These are phyloP conservation scores for Julus scanicus DNA, from an alignment of 2,888 invertebrate genomes.

Conservation along the genomic window DNA sequence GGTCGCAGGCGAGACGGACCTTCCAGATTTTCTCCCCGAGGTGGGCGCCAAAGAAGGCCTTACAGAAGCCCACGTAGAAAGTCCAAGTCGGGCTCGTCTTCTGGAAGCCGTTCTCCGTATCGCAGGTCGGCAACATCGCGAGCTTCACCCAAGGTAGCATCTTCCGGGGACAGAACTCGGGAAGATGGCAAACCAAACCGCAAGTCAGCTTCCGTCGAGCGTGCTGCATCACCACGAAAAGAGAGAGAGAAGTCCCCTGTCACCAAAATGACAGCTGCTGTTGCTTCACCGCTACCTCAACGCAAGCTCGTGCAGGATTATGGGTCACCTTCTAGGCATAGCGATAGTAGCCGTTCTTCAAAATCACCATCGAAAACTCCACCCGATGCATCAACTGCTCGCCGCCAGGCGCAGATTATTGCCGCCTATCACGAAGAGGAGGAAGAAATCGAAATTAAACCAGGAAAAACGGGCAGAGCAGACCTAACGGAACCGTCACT, in stretches of 20 bases:
- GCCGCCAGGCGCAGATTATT: constrained; percentile 48
- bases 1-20: constrained; percentile 32
- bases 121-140: background rate
- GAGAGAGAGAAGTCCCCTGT: constrained; percentile 42
- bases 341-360: constrained; percentile 40
- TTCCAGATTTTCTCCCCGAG: constrained; percentile 52
- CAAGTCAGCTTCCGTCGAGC: background rate
- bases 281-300: background rate
- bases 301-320: constrained; percentile 54
- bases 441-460: constrained; percentile 44
- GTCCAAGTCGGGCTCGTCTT: constrained; percentile 43
- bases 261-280: background rate
- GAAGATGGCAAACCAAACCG: background rate
- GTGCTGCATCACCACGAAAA: constrained; percentile 19
- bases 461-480: background rate
- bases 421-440: constrained; percentile 49
- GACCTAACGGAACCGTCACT: background rate
- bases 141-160: background rate
- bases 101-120: constrained; percentile 37
- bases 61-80: background rate
- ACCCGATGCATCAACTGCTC: constrained; percentile 46
- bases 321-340: constrained; percentile 53
- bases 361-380: constrained; percentile 38
- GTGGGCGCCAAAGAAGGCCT: constrained; percentile 12
- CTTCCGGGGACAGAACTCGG: constrained; percentile 6